Percentiles rank a stretch among this genome's conserved stretches.
These are phyloP conservation scores for Oostethus manadensis DNA, from an alignment of 2,113 vertebrate genomes.

Conservation along the genomic window DNA sequence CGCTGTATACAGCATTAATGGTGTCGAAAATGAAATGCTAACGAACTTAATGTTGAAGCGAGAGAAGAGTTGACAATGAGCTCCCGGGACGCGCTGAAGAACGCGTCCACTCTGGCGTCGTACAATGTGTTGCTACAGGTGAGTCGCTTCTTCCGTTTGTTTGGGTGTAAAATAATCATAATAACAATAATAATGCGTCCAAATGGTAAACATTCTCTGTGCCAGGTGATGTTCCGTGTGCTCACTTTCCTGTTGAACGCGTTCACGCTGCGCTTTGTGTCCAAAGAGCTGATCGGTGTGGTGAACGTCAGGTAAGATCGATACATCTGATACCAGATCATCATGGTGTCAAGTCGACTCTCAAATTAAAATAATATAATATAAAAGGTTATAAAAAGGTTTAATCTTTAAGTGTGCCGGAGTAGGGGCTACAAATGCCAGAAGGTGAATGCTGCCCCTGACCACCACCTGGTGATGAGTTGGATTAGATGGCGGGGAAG, in stretches of 20 bases:
- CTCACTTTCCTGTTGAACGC: slow-evolving; percentile 90
- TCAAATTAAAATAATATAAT: no score
- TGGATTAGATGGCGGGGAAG: no score
- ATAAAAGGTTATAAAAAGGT: no score
- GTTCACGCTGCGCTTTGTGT: slow-evolving; percentile 90
- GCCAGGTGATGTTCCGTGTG: slow-evolving; percentile 84
- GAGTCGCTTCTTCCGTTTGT: neutral
- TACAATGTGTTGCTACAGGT: slow-evolving; percentile 76
- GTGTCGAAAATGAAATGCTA: neutral
- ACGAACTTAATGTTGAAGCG: neutral
- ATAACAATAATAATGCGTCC: no score
- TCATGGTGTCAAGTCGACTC: no score
- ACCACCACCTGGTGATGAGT: no score
- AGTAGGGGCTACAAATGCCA: no score
- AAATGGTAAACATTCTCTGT: neutral
- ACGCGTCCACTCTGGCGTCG: slow-evolving; percentile 67
- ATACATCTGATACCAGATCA: neutral
- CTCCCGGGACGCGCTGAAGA: slow-evolving; percentile 63
- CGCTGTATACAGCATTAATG: neutral
- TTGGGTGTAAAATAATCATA: neutral
- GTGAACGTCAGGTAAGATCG: slow-evolving; percentile 86
- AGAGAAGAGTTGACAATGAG: slow-evolving; percentile 55
- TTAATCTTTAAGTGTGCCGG: no score
- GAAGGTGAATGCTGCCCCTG: no score
- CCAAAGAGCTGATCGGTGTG: slow-evolving; percentile 86